These are phyloP conservation scores for Taxidea taxus DNA, from an alignment of 2,113 vertebrate genomes.

Conservation along the genomic window DNA sequence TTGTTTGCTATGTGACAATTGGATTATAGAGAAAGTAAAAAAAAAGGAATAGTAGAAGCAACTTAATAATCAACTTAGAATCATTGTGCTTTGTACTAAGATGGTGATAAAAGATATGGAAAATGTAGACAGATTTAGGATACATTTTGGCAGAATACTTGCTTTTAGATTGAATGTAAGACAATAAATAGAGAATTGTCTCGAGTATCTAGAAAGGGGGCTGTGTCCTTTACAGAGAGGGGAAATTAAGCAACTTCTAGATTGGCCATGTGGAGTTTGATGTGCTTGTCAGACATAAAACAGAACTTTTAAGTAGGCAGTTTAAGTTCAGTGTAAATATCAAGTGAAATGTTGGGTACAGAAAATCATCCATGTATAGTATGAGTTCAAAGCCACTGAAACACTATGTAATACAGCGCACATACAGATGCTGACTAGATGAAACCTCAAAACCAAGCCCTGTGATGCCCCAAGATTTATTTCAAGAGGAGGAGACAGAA, in stretches of 20 bases:
- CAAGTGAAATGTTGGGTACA: neutral
- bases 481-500: neutral
- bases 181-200: neutral
- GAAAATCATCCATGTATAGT: neutral
- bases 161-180: neutral
- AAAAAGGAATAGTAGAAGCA: neutral
- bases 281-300: neutral
- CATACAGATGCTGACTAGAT: neutral
- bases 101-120: neutral
- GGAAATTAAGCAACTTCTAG: neutral
- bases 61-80: neutral
- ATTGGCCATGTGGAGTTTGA: neutral
- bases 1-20: neutral
- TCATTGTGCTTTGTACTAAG: neutral
- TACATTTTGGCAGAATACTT: neutral
- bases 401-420: neutral
- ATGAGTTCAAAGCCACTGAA: neutral
- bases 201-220: neutral
- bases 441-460: neutral
- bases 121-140: neutral
- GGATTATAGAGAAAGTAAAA: neutral
- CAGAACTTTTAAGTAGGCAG: neutral
- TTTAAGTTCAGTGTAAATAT: neutral
- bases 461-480: neutral
- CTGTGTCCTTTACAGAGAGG: neutral